Evolutionary conservation across 2,888 invertebrate species (phyloP).

Genomic region (Aspidiotus rigidus): DNA sequence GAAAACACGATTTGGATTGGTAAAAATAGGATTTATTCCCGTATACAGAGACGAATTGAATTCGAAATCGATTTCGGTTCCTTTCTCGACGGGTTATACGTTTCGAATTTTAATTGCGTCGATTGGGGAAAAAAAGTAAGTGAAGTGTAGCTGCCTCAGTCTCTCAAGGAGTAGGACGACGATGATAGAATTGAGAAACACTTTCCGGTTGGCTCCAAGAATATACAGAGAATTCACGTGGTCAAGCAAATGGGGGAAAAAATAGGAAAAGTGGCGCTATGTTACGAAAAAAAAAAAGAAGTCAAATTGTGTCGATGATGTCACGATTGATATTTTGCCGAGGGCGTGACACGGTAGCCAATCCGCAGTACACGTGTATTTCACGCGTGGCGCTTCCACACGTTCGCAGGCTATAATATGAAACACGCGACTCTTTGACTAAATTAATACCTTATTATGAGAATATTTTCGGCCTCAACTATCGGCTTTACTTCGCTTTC

Average conservation of each 20-base stretch:
- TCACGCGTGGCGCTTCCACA: slow-evolving; percentile 13
- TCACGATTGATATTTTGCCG: slow-evolving; percentile 3
- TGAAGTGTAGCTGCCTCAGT: no score
- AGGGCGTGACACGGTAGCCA: slow-evolving; percentile 12
- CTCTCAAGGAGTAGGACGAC: no score
- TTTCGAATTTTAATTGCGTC: slow-evolving; percentile 9
- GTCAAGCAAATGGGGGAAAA: no score
- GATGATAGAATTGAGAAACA: no score
- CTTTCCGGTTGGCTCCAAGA: no score
- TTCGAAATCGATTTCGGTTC: slow-evolving; percentile 9
- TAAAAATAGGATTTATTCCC: slow-evolving; percentile 12
- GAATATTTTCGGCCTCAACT: not conserved
- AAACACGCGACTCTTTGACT: slow-evolving; percentile 9
- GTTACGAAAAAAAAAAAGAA: not conserved
- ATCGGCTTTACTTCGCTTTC: not conserved
- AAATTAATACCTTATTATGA: slow-evolving; percentile 17
- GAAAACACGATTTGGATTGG: slow-evolving; percentile 24
- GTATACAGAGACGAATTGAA: not conserved
- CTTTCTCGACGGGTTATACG: slow-evolving; percentile 6
- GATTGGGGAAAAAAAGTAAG: no score
- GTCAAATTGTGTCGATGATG: slow-evolving; percentile 8
- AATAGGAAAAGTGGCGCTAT: not conserved
- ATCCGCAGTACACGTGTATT: slow-evolving; percentile 15
- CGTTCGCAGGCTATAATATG: slow-evolving; percentile 11
- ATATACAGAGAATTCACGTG: no score